Evolutionary conservation across 1,140 invertebrate genomes (phyloP).

Genomic region (Phenacoccus solenopsis): DNA sequence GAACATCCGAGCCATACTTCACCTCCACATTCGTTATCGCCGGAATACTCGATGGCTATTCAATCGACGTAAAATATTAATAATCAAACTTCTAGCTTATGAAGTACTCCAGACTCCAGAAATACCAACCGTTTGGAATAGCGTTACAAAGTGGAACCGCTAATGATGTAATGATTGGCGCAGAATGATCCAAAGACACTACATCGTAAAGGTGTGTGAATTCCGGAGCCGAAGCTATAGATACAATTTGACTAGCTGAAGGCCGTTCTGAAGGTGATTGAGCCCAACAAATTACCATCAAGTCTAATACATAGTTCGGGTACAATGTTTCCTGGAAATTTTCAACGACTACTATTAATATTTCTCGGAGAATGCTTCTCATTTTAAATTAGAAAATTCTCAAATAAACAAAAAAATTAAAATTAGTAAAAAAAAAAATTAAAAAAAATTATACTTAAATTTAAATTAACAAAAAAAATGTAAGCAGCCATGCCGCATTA

Average conservation of each 20-base stretch:
- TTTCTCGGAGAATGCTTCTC: neutral
- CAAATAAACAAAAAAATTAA: slow-evolving; percentile 9
- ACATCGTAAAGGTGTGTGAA: slow-evolving; percentile 80
- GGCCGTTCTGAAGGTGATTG: slow-evolving; percentile 76
- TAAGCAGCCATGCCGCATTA: no score
- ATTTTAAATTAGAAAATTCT: neutral
- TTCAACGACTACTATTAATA: neutral
- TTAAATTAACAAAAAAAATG: no score
- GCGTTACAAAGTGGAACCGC: neutral
- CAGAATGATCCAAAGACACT: slow-evolving; percentile 47
- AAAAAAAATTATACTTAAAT: no score
- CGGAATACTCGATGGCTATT: slow-evolving; percentile 12
- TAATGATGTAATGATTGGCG: slow-evolving; percentile 21
- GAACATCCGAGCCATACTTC: slow-evolving; percentile 29
- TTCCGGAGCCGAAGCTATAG: slow-evolving; percentile 81
- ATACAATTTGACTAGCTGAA: slow-evolving; percentile 83
- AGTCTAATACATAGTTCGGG: slow-evolving; percentile 80
- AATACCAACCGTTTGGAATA: neutral
- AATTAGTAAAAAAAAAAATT: no score
- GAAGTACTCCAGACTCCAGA: no score
- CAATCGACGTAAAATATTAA: no score
- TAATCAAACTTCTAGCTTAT: no score
- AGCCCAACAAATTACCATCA: slow-evolving; percentile 93
- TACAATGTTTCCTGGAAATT: slow-evolving; percentile 52
- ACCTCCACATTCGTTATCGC: slow-evolving; percentile 18